These are phyloP conservation scores for Pteropus alecto DNA, from an alignment of 2,113 vertebrate species.

Conservation along the genomic window DNA sequence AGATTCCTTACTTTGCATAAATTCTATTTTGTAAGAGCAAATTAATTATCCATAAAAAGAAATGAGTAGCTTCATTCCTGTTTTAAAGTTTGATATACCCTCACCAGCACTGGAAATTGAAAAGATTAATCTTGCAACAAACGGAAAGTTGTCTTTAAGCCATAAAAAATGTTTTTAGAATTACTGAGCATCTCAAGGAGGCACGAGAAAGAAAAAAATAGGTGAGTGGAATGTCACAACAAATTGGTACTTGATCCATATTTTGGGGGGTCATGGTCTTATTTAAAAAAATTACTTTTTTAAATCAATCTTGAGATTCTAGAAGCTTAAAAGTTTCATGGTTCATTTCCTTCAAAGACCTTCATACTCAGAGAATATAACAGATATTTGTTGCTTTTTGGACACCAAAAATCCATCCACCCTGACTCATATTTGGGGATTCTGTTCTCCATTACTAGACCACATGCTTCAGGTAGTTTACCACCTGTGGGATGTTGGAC, in stretches of 20 bases:
- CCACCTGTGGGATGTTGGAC: not conserved
- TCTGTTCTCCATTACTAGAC: not conserved
- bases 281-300: not conserved
- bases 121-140: constrained; percentile 82
- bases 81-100: constrained; percentile 76
- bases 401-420: not conserved
- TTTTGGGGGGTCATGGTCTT: not conserved
- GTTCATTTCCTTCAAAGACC: not conserved
- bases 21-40: constrained; percentile 74
- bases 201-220: not conserved
- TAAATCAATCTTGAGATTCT: not conserved
- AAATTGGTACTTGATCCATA: not conserved
- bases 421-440: not conserved
- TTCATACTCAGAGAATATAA: not conserved
- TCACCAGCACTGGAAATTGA: constrained; percentile 76
- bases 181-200: constrained; percentile 30
- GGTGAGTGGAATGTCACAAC: not conserved
- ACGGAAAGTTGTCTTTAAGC: constrained; percentile 64
- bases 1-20: constrained; percentile 72
- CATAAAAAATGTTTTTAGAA: constrained; percentile 73
- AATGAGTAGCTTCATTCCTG: constrained; percentile 75
- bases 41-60: constrained; percentile 81
- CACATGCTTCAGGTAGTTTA: not conserved
- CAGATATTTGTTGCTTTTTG: not conserved
- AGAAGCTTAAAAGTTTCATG: not conserved